Percentiles rank a stretch among this genome's conserved stretches.
Evolutionary conservation across 2,113 vertebrate genomes (phyloP).

Genomic region (Chauna torquata): DNA sequence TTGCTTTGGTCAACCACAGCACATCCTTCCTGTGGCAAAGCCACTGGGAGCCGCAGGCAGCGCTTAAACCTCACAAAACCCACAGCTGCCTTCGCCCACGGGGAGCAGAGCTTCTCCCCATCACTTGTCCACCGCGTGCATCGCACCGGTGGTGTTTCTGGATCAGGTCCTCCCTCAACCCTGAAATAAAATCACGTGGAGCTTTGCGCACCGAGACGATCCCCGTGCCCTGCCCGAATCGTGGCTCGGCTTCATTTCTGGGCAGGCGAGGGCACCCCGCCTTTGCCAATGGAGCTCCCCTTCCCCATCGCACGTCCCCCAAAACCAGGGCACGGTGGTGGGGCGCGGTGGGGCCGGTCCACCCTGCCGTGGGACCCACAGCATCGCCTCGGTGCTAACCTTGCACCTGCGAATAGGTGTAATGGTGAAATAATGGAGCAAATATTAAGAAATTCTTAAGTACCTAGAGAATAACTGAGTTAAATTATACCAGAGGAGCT

Average conservation of each 20-base stretch:
- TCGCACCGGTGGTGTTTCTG: not conserved
- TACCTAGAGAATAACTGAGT: constrained; percentile 55
- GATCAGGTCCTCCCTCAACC: no score
- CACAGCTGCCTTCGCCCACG: not conserved
- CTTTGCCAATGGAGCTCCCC: not conserved
- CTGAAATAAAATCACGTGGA: no score
- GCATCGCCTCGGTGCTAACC: not conserved
- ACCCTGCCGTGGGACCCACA: not conserved
- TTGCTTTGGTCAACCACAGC: not conserved
- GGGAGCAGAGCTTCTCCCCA: not conserved
- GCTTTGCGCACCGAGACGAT: no score
- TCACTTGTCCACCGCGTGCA: not conserved
- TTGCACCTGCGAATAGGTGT: constrained; percentile 28
- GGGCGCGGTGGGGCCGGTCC: not conserved
- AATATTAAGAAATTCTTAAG: constrained; percentile 63
- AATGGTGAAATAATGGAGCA: constrained; percentile 63
- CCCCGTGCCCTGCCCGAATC: no score
- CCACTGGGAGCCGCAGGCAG: not conserved
- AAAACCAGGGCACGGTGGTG: not conserved
- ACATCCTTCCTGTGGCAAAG: not conserved
- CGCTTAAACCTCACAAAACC: not conserved
- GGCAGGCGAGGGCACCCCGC: not conserved
- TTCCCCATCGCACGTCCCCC: accelerated
- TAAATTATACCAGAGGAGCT: constrained; percentile 66
- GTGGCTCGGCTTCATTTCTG: not conserved